phyloP scores from a whole-genome alignment of 2,113 vertebrate species.

The Desmodus rotundus region DNA sequence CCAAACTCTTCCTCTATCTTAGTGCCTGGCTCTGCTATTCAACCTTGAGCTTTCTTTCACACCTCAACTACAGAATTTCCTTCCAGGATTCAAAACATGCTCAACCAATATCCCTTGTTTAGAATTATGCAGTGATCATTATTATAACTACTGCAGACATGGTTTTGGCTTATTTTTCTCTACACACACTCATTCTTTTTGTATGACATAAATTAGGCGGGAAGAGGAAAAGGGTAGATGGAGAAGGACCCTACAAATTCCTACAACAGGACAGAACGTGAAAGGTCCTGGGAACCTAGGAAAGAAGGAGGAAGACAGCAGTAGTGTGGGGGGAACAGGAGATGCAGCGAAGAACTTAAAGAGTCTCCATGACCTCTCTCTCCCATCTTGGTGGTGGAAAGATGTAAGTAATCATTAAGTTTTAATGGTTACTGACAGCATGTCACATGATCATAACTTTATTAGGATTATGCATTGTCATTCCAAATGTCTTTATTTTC shows the following conservation, averaged over 20 bases:
- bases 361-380: not conserved
- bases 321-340: rapidly evolving
- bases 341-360: not conserved
- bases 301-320: not conserved
- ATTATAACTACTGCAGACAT: not conserved
- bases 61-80: not conserved
- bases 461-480: not conserved
- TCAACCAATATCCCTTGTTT: not conserved
- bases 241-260: not conserved
- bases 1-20: no score
- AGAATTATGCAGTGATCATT: not conserved
- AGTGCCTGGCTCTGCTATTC: not conserved
- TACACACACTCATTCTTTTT: not conserved
- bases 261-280: not conserved
- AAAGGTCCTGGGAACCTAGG: not conserved
- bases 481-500: not conserved
- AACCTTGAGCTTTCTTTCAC: not conserved
- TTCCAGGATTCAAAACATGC: not conserved
- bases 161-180: not conserved
- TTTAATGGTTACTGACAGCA: not conserved
- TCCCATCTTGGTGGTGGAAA: not conserved
- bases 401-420: not conserved
- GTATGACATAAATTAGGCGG: not conserved
- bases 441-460: not conserved
- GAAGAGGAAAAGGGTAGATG: not conserved